Conservation (phyloP, 2,797 vertebrate genomes). For the Lithobates pipiens region DNA sequence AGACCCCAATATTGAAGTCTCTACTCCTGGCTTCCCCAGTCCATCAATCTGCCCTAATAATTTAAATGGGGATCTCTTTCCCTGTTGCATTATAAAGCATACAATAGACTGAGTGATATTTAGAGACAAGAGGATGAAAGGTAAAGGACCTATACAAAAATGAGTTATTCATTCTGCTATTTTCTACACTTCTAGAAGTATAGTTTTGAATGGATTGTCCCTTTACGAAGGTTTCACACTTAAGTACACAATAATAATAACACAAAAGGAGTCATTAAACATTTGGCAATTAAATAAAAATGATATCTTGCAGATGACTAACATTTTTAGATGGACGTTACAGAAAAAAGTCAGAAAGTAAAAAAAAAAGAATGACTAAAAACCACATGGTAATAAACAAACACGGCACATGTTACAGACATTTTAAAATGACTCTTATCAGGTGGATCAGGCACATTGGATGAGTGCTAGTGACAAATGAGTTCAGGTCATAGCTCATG, state of each 20-base stretch:
- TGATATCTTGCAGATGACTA: neutral
- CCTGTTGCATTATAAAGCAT: too few species aligned
- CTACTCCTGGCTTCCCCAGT: too few species aligned
- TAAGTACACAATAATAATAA: neutral
- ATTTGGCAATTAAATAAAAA: neutral
- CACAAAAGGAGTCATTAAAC: constrained; percentile 5
- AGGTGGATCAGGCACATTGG: constrained; percentile 58
- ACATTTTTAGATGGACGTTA: constrained; percentile 25
- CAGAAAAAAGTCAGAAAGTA: constrained; percentile 7
- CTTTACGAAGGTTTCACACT: too few species aligned
- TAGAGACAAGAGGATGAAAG: too few species aligned
- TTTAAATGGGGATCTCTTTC: too few species aligned
- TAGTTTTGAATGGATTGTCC: too few species aligned
- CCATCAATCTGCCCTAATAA: too few species aligned
- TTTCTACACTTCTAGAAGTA: too few species aligned
- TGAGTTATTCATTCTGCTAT: too few species aligned
- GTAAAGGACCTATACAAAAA: too few species aligned
- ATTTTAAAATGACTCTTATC: constrained; percentile 55
- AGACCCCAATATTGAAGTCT: too few species aligned
- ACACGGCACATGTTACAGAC: constrained; percentile 34
- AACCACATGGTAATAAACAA: constrained; percentile 52
- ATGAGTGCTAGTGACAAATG: constrained; percentile 61
- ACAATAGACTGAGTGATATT: too few species aligned
- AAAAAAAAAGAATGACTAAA: neutral
- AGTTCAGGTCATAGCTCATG: constrained; percentile 55